Percentiles rank a stretch among this genome's conserved stretches.
phyloP scores from a whole-genome alignment of 1,140 invertebrate species.

The Lamellibrachia luymesi region DNA sequence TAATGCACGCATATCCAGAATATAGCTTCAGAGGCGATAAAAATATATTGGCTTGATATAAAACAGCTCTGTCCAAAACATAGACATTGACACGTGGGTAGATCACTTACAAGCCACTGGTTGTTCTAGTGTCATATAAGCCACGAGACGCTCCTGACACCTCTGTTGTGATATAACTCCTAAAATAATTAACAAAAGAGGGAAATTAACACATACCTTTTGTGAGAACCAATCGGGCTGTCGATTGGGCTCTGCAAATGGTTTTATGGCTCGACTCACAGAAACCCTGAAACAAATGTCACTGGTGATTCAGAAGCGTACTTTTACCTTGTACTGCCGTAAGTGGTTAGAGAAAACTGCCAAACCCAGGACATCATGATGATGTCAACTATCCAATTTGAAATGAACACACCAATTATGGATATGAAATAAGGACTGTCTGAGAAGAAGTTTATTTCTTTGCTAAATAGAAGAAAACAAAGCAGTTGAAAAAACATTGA shows the following conservation, averaged over 20 bases:
- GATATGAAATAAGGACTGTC: background rate
- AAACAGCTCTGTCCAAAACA: too few species aligned
- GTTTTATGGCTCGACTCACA: conserved; percentile 76
- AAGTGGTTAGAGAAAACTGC: background rate
- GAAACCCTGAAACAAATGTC: conserved; percentile 65
- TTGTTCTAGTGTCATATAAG: too few species aligned
- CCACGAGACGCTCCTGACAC: background rate
- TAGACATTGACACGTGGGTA: too few species aligned
- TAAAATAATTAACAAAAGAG: background rate
- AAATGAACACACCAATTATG: background rate
- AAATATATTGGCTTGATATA: too few species aligned
- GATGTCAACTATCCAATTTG: background rate
- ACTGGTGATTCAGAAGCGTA: background rate
- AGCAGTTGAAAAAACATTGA: too few species aligned
- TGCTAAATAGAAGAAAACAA: too few species aligned
- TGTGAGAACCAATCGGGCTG: conserved; percentile 88
- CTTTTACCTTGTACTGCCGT: background rate
- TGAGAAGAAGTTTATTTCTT: background rate
- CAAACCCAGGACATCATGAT: background rate
- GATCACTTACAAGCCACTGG: too few species aligned
- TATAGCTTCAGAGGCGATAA: too few species aligned
- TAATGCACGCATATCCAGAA: too few species aligned
- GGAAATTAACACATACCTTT: conserved; percentile 60
- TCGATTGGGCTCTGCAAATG: conserved; percentile 68
- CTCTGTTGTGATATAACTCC: background rate